Evolutionary conservation across 2,113 vertebrate species (phyloP).

Genomic region (Gymnogyps californianus): DNA sequence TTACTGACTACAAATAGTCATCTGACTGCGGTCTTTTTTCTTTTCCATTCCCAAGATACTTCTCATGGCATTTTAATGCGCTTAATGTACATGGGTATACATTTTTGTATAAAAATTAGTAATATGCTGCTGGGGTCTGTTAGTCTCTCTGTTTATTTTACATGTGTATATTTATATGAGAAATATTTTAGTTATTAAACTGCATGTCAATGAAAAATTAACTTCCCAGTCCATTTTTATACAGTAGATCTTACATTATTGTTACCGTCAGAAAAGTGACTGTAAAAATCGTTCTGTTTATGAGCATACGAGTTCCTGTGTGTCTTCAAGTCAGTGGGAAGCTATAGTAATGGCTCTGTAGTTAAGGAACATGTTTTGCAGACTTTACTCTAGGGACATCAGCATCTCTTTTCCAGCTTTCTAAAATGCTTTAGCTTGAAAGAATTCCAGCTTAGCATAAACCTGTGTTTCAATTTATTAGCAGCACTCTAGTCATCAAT

Average conservation of each 20-base stretch:
- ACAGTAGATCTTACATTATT: not conserved
- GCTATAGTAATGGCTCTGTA: not conserved
- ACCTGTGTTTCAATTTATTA: not conserved
- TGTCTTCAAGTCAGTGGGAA: not conserved
- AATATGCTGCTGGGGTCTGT: not conserved
- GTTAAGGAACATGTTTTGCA: not conserved
- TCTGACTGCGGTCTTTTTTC: not conserved
- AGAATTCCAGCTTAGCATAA: not conserved
- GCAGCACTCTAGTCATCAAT: not conserved
- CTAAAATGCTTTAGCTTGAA: not conserved
- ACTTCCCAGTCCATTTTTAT: not conserved
- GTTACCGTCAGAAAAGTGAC: not conserved
- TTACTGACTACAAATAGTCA: not conserved
- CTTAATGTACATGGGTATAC: not conserved
- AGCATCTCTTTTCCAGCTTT: not conserved
- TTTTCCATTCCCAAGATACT: not conserved
- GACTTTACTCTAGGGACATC: not conserved
- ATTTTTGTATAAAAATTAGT: not conserved
- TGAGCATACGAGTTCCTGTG: not conserved
- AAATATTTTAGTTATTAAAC: not conserved
- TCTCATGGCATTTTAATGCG: not conserved
- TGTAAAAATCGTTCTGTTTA: conserved; percentile 28
- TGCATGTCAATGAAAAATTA: not conserved
- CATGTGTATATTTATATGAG: not conserved
- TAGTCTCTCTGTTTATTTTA: not conserved